These are phyloP conservation scores for Perognathus longimembris DNA, from an alignment of 2,113 vertebrate genomes.

Conservation along the genomic window DNA sequence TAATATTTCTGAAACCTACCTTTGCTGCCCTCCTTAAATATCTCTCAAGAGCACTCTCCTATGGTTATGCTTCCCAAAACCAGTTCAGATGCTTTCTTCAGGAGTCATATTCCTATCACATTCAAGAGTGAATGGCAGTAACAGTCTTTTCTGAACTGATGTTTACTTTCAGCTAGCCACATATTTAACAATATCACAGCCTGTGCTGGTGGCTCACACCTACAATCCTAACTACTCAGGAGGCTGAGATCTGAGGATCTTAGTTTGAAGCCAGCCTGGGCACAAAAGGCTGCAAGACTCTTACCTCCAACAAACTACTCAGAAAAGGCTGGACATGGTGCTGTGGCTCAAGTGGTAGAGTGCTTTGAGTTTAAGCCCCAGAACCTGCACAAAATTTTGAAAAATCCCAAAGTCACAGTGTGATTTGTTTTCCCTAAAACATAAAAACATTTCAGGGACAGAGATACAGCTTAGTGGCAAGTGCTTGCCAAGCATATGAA, in stretches of 20 bases:
- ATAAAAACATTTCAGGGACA: slow-evolving; percentile 1
- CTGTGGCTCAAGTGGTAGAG: too few species aligned
- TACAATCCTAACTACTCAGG: too few species aligned
- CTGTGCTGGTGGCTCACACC: too few species aligned
- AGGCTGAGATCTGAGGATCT: too few species aligned
- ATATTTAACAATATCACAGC: slow-evolving; percentile 2
- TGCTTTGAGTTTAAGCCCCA: too few species aligned
- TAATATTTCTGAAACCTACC: not conserved
- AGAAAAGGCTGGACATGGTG: too few species aligned
- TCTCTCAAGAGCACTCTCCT: not conserved
- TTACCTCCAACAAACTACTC: too few species aligned
- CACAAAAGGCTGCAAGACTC: too few species aligned
- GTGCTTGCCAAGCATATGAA: too few species aligned
- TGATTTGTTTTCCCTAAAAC: slow-evolving; percentile 51
- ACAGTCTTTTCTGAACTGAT: not conserved
- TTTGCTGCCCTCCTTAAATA: not conserved
- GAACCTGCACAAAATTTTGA: too few species aligned
- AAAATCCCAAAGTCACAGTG: not conserved
- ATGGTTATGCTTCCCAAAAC: not conserved
- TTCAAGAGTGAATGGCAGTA: not conserved
- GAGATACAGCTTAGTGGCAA: not conserved
- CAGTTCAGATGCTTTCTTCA: not conserved
- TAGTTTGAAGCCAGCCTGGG: too few species aligned
- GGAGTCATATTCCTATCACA: slow-evolving; percentile 23
- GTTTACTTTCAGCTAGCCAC: slow-evolving; percentile 37